Evolutionary conservation across 2,797 vertebrate species (phyloP).

Genomic region (Eospalax fontanierii): DNA sequence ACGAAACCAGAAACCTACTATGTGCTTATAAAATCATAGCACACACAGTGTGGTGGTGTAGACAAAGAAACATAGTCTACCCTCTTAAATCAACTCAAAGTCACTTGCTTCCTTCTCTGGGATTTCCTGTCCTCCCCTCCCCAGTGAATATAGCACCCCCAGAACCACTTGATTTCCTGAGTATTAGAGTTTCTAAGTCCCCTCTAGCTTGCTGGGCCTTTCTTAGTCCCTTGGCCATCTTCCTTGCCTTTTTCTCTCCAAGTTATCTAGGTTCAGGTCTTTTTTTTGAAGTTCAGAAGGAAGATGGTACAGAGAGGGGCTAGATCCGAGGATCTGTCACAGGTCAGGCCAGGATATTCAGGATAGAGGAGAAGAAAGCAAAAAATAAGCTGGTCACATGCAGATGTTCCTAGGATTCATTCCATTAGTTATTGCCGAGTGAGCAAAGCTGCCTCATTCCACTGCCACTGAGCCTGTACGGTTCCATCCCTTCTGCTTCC

Average conservation of each 20-base stretch:
- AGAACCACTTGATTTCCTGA: not conserved
- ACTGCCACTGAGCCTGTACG: fast-evolving
- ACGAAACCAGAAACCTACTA: not conserved
- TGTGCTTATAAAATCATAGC: not conserved
- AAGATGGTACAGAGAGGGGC: not conserved
- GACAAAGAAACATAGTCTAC: not conserved
- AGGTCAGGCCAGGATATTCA: not conserved
- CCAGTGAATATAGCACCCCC: not conserved
- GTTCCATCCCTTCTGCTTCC: not conserved
- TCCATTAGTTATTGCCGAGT: not conserved
- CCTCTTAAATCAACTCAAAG: not conserved
- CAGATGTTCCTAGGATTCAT: not conserved
- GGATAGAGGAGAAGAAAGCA: not conserved
- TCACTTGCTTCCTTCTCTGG: not conserved
- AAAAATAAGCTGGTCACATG: not conserved
- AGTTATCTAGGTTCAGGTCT: not conserved
- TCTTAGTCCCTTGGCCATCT: too few relatives aligned
- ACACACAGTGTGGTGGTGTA: not conserved
- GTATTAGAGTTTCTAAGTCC: not conserved
- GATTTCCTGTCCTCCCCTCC: not conserved
- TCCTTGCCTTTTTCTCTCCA: not conserved
- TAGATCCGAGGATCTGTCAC: not conserved
- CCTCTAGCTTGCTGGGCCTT: not conserved
- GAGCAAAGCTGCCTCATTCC: not conserved
- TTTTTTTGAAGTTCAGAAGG: not conserved